Evolutionary conservation across 2,113 vertebrate genomes (phyloP), one percentile per base, ranked within the genome.

Genomic region (Mixornis gularis): DNA sequence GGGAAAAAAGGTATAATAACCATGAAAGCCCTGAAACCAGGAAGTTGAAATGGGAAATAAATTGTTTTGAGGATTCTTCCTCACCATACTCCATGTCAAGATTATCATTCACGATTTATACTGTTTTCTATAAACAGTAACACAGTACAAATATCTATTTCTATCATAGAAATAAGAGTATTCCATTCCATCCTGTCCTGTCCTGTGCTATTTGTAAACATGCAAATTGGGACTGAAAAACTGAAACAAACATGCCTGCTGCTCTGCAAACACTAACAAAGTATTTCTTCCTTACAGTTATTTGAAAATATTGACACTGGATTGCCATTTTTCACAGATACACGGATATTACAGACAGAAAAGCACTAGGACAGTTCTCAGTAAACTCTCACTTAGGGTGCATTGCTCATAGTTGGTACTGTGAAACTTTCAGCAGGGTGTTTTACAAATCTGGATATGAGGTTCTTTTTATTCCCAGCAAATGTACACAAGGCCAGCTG

Each of bases 241-340:
- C 15, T 25, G 13, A 40, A 80, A 38, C 32, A 65, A 51, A 46
- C 24, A 26, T 13, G 9, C 24, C 25, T 40, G 13, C 64, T 90
- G 24, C 85, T 95, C 51, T 79, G 81, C 78, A 96, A 92, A 96
- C 70, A 96, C 62, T 72, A 68, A 15, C 4, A 17, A 93, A 94
- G 34, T 82, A 71, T 58, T 49, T 63, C 34, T 79, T 78, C 69
- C 69, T 64, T 89, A 89, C 51, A 90, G 21, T 60, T 94, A 91
- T 40, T 89, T 90, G 53, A 82, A 90, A 96, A 95, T 64, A 73
- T 17, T 59, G 46, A 34, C 16, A 73, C 3, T 4, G 3, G 1
- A 48, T 17, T 34, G 19, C 29, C 4, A 52, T 64, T 73, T 89
- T 78, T 53, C n/a, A 32, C 5, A 44, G 53, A 52, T 13, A 48